Conservation (phyloP, 2,113 vertebrate species). For the Cettia cetti region DNA sequence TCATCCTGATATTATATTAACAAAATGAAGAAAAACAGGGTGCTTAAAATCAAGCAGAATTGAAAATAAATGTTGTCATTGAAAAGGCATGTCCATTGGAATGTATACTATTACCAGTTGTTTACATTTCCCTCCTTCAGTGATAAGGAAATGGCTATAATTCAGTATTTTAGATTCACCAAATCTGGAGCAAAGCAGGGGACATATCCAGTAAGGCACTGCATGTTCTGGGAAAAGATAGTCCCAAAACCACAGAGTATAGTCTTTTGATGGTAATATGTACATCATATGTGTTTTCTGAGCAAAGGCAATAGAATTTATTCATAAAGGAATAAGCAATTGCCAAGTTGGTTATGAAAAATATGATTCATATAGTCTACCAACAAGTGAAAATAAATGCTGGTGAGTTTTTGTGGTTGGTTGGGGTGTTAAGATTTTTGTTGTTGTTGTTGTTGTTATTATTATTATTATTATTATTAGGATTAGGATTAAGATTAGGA, state of each 20-base stretch:
- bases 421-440: fast-evolving
- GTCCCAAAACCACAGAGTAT: not conserved
- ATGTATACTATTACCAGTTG: not conserved
- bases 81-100: not conserved
- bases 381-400: not conserved
- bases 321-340: not conserved
- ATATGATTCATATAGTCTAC: not conserved
- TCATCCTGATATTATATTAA: not conserved
- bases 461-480: no score
- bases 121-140: not conserved
- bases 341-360: not conserved
- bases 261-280: not conserved
- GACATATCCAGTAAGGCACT: not conserved
- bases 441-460: no score
- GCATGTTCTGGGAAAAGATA: not conserved
- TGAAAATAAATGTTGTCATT: not conserved
- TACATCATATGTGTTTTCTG: not conserved
- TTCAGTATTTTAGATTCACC: not conserved
- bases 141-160: not conserved
- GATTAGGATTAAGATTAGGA: no score
- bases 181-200: not conserved
- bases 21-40: not conserved
- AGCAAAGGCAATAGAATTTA: not conserved
- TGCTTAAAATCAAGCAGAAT: not conserved
- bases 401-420: fast-evolving